Evolutionary conservation across 1,140 invertebrate species (phyloP).

Genomic region (Bombus picipes): DNA sequence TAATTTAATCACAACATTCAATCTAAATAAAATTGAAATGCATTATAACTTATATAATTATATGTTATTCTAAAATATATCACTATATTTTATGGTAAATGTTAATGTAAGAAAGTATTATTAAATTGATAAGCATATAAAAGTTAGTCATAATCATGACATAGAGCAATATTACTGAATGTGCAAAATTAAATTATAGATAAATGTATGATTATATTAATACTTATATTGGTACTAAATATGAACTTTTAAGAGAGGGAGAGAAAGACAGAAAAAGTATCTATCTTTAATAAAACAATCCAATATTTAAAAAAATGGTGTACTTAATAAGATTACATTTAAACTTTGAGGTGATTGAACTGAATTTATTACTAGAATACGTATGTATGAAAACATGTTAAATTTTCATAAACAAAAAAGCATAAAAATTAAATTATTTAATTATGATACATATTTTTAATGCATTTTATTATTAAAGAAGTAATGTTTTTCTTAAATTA

Average conservation of each 20-base stretch:
- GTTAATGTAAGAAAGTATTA: constrained; percentile 32
- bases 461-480: not conserved
- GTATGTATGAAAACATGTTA: not conserved
- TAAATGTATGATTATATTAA: constrained; percentile 27
- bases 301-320: not conserved
- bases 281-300: not conserved
- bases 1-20: constrained; percentile 13
- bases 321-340: not conserved
- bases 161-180: constrained; percentile 51
- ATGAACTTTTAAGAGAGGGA: not conserved
- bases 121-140: constrained; percentile 40
- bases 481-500: not conserved
- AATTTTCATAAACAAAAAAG: not conserved
- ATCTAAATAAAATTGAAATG: constrained; percentile 3
- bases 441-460: not conserved
- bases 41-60: constrained; percentile 24
- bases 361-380: not conserved
- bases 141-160: constrained; percentile 10
- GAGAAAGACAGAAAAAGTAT: too few relatives aligned
- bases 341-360: not conserved
- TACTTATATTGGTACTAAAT: constrained; percentile 20
- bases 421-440: not conserved
- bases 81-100: constrained; percentile 18
- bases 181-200: constrained; percentile 46
- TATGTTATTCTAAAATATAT: constrained; percentile 12